phyloP scores from a whole-genome alignment of 2,113 vertebrate species.

The Microtus ochrogaster region DNA sequence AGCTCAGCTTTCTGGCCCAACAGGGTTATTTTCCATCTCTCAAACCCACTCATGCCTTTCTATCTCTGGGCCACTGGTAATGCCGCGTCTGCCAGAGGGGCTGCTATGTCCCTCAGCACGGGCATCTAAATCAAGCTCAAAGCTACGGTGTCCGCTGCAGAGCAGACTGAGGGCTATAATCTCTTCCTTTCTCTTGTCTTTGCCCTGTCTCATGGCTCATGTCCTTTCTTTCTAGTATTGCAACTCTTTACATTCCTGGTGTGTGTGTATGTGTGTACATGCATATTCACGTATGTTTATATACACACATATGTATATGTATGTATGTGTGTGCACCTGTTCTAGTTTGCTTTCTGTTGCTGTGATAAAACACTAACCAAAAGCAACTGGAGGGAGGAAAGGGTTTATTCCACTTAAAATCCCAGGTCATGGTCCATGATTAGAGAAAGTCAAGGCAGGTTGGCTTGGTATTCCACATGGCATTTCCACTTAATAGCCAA shows the following conservation, averaged over 20 bases:
- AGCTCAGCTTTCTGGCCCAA: background rate
- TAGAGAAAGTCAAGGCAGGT: background rate
- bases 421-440: background rate
- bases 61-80: background rate
- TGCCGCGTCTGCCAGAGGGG: background rate
- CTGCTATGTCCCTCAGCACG: background rate
- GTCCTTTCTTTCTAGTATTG: background rate
- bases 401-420: no score
- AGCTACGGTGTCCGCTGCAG: background rate
- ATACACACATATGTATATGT: no score
- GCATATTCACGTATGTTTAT: no score
- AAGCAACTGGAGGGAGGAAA: background rate
- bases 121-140: slow-evolving; percentile 35
- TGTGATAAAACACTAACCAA: background rate
- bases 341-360: background rate
- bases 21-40: background rate
- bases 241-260: background rate
- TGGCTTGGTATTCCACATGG: background rate
- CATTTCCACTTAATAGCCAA: background rate
- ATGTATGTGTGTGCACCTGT: background rate
- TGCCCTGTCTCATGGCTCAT: background rate
- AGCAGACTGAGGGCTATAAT: background rate
- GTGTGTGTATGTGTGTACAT: background rate
- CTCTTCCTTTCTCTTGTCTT: background rate
- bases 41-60: background rate